A percentile compares a stretch with the other conserved stretches of the same genome.
These are phyloP conservation scores for Urechis unicinctus DNA, from an alignment of 2,888 invertebrate species.

Conservation along the genomic window DNA sequence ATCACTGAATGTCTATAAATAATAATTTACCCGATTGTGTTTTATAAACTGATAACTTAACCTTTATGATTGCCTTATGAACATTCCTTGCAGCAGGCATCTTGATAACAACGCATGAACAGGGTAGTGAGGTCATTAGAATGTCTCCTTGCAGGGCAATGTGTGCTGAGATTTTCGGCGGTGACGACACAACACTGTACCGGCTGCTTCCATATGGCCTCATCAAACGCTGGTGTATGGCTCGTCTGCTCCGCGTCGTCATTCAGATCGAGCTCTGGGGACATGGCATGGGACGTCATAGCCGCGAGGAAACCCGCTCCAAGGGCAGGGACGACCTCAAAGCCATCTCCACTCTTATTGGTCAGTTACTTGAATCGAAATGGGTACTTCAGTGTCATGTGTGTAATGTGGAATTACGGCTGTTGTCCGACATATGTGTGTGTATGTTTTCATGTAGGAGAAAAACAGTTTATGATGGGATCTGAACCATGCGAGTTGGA, in stretches of 20 bases:
- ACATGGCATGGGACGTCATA: constrained; percentile 50
- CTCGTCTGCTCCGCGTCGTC: neutral
- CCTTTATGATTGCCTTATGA: too few relatives aligned
- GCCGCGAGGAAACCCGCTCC: constrained; percentile 38
- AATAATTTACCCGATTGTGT: too few relatives aligned
- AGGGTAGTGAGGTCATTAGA: too few relatives aligned
- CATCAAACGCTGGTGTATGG: neutral
- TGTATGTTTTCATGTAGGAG: neutral
- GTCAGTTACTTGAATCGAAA: too few relatives aligned
- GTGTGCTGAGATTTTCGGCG: constrained; percentile 36
- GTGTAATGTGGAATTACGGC: too few relatives aligned
- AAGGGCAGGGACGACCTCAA: constrained; percentile 41
- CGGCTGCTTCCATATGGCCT: constrained; percentile 18
- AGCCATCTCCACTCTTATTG: constrained; percentile 45
- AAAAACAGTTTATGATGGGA: neutral
- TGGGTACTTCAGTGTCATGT: too few relatives aligned
- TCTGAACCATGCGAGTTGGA: constrained; percentile 1
- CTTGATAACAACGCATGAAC: too few relatives aligned
- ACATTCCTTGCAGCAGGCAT: too few relatives aligned
- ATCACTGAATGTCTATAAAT: too few relatives aligned
- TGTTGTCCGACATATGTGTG: too few relatives aligned
- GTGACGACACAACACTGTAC: constrained; percentile 21
- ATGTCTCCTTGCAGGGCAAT: constrained; percentile 40
- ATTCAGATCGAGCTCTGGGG: constrained; percentile 31
- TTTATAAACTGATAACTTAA: too few relatives aligned